Evolutionary conservation across 2,888 invertebrate genomes (phyloP).

Genomic region (Herminia tarsipennalis): DNA sequence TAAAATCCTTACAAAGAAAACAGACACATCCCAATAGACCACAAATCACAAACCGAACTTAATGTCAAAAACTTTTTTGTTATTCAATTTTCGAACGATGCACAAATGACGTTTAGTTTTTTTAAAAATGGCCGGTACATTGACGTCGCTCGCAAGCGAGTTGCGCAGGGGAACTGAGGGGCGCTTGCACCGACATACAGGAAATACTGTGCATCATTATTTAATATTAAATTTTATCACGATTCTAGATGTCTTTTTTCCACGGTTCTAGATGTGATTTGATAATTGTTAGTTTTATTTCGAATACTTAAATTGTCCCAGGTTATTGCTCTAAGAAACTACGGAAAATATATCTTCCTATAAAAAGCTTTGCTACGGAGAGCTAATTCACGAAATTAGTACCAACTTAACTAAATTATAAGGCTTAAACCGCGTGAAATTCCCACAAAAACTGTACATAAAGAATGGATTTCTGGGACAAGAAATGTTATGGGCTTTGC

Average conservation of each 20-base stretch:
- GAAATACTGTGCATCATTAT: conserved; percentile 38
- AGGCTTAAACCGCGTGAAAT: too few species aligned
- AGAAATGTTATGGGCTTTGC: too few species aligned
- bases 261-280: conserved; percentile 24
- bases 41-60: conserved; percentile 14
- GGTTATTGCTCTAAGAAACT: too few species aligned
- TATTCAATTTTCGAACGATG: conserved; percentile 21
- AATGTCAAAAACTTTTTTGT: conserved; percentile 15
- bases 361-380: too few species aligned
- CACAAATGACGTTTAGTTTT: conserved; percentile 30
- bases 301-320: too few species aligned
- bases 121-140: conserved; percentile 48
- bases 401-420: too few species aligned
- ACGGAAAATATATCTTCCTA: too few species aligned
- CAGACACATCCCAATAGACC: conserved; percentile 5
- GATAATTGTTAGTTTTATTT: conserved; percentile 20
- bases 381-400: too few species aligned
- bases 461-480: too few species aligned
- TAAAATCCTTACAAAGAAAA: conserved; percentile 14
- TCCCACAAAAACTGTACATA: too few species aligned
- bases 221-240: conserved; percentile 31
- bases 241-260: too few species aligned
- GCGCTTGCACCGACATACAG: conserved; percentile 31
- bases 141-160: conserved; percentile 64
- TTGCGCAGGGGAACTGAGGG: conserved; percentile 65